Percentiles rank a stretch among this genome's conserved stretches.
These are phyloP conservation scores for Dendrolimus pini DNA, from an alignment of 2,888 invertebrate genomes.

Conservation along the genomic window DNA sequence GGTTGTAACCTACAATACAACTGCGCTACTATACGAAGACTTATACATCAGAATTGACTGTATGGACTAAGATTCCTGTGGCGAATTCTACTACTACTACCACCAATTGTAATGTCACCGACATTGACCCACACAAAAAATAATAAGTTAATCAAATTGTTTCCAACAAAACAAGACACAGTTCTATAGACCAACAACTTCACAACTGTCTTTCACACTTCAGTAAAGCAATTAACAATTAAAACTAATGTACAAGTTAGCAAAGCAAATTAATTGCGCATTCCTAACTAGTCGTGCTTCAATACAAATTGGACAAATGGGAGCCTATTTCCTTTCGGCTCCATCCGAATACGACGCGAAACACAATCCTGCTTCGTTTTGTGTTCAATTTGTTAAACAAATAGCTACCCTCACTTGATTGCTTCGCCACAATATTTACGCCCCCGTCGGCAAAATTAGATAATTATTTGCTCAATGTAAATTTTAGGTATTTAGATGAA, in stretches of 20 bases:
- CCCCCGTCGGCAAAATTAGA: neutral
- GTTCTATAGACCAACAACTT: too few relatives aligned
- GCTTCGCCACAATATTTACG: neutral
- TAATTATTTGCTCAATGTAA: too few relatives aligned
- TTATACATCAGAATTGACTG: too few relatives aligned
- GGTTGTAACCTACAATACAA: too few relatives aligned
- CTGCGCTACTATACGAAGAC: too few relatives aligned
- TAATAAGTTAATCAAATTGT: too few relatives aligned
- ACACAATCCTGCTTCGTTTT: neutral
- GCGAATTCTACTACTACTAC: too few relatives aligned
- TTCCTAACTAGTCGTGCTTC: neutral
- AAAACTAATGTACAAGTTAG: neutral
- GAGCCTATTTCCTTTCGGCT: neutral
- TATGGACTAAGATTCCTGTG: too few relatives aligned
- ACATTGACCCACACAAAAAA: too few relatives aligned
- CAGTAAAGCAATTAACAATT: neutral
- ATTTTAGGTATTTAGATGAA: too few relatives aligned
- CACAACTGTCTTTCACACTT: neutral
- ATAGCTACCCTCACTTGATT: neutral
- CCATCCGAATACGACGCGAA: neutral
- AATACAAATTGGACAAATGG: neutral
- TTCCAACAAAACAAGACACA: too few relatives aligned
- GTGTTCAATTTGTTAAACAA: neutral
- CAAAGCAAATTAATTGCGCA: neutral
- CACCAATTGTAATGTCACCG: too few relatives aligned